A percentile compares a stretch with the other conserved stretches of the same genome.
Evolutionary conservation across 2,113 vertebrate genomes (phyloP).

Genomic region (Brienomyrus brachyistius): DNA sequence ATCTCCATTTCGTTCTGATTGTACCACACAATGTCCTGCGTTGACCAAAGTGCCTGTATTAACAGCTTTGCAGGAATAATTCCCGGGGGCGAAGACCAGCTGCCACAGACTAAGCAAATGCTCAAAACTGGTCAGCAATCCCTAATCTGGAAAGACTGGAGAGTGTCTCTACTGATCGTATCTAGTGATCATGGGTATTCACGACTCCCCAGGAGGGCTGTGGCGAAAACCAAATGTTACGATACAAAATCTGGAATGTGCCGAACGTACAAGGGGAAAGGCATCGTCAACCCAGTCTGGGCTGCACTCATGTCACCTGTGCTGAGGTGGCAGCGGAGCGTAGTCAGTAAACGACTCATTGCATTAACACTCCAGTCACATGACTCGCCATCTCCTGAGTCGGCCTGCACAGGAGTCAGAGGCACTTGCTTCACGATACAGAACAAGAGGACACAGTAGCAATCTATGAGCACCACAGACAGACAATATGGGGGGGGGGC

Average conservation of each 20-base stretch:
- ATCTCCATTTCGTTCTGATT: not conserved
- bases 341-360: not conserved
- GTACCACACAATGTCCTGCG: too few species aligned
- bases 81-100: not conserved
- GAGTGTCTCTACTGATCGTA: not conserved
- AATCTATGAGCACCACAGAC: too few species aligned
- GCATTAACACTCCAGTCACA: not conserved
- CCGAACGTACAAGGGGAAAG: not conserved
- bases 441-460: not conserved
- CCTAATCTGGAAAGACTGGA: not conserved
- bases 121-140: not conserved
- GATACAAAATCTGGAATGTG: not conserved
- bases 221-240: not conserved
- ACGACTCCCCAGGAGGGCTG: not conserved
- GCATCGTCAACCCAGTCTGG: not conserved
- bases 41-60: not conserved
- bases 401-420: not conserved
- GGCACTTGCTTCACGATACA: not conserved
- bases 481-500: too few species aligned
- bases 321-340: not conserved
- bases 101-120: not conserved
- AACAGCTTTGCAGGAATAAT: not conserved
- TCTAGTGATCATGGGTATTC: not conserved
- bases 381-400: not conserved
- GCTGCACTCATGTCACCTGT: not conserved